Conservation (phyloP, 2,888 invertebrate genomes). For the Microctonus aethiopoides region DNA sequence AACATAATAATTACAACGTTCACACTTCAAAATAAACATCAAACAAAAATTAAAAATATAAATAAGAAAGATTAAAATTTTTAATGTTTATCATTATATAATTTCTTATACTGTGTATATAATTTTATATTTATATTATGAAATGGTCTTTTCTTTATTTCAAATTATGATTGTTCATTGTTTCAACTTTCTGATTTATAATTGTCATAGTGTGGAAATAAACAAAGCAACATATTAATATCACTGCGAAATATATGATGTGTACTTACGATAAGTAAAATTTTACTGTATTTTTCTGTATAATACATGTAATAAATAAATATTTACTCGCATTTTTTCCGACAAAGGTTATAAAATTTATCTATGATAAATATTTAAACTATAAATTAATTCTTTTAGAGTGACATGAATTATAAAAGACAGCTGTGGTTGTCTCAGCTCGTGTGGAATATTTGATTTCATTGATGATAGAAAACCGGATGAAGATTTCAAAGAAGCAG, state of each 20-base stretch:
- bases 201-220: neutral
- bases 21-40: too few relatives aligned
- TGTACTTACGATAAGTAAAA: neutral
- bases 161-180: neutral
- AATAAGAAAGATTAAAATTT: neutral
- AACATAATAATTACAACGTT: neutral
- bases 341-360: too few relatives aligned
- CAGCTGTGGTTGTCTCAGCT: neutral
- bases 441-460: neutral
- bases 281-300: neutral
- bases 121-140: too few relatives aligned
- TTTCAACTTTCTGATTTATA: neutral
- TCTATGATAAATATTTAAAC: too few relatives aligned
- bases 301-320: neutral
- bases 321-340: neutral
- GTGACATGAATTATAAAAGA: neutral
- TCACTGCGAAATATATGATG: too few relatives aligned
- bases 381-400: neutral
- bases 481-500: neutral
- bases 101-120: neutral
- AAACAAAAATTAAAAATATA: neutral
- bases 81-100: neutral
- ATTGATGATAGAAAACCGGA: neutral
- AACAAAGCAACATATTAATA: neutral
- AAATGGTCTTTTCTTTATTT: neutral